A percentile compares a stretch with the other conserved stretches of the same genome.
Conservation (phyloP, 2,797 vertebrate genomes). For the Tachyglossus aculeatus region DNA sequence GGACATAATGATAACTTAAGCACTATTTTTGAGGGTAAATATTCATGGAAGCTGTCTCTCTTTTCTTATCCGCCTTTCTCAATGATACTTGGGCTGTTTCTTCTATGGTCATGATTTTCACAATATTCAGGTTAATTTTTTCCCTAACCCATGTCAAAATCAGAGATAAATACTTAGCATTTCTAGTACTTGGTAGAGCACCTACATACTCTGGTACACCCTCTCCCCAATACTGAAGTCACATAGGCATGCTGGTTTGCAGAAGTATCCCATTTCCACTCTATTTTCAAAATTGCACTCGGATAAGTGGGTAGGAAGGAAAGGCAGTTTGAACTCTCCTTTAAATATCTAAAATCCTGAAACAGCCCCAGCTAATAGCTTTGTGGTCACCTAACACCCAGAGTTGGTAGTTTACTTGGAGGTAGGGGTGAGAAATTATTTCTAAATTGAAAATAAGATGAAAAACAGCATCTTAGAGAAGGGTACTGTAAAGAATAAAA, state of each 20-base stretch:
- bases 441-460: too few relatives aligned
- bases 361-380: too few relatives aligned
- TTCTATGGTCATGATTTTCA: background rate
- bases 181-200: background rate
- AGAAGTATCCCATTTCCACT: too few relatives aligned
- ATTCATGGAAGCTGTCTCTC: background rate
- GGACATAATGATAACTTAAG: background rate
- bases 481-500: too few relatives aligned
- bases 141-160: constrained; percentile 23
- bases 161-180: background rate
- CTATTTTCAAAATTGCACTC: too few relatives aligned
- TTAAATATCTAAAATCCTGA: too few relatives aligned
- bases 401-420: too few relatives aligned
- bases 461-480: too few relatives aligned
- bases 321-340: too few relatives aligned
- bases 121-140: background rate
- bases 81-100: constrained; percentile 11
- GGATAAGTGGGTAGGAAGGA: too few relatives aligned
- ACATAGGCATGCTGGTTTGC: background rate
- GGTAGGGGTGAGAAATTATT: too few relatives aligned
- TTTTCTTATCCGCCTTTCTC: background rate
- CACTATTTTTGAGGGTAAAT: constrained; percentile 4
- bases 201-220: background rate
- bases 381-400: too few relatives aligned
- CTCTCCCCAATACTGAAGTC: background rate